Base-by-base conservation (phyloP, 2,797 vertebrate species). In the Chelon auratus region DNA sequence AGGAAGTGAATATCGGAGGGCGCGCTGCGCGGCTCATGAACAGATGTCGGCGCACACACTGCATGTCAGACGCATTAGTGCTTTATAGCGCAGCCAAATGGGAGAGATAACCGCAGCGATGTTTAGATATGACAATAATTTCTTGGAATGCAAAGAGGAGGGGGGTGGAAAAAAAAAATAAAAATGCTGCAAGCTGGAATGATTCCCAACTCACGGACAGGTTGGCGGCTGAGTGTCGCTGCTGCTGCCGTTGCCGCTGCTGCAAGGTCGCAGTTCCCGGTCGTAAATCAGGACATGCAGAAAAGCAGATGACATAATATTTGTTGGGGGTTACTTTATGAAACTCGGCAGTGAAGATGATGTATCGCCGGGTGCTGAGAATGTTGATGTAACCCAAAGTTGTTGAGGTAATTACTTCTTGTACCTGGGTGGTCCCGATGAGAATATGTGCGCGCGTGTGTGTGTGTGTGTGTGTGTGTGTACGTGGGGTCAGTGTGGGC, bases 351-450 rank as follows among this genome's bases (percentile, higher is more conserved):
- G 54, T 77, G 72, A 70, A 74, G 72, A 72, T 88, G 87, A 91
- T 92, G 75, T 59, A 22, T 75, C 56, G 15, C 37, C 30, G 26
- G 59, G 55, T 77, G 55, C 66, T 69, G 76, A 87, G 80, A 62
- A 73, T 92, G 76, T 90, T 92, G 86, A 91, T 82, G 84, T 86
- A 77, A 76, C 67, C 75, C 78, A 72, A 78, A 86, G 87, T 86
- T 93, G 82, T 91, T 93, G 89, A 89, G 84, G 75, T 89, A 86
- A 92, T 95, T 93, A 84, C 83, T 92, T 65, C 78, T 90, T 83
- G 87, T 90, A 92, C 86, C 90, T 93, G 90, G 88, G 89, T 95
- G 89, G 86, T 93, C 93, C 87, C 88, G 76, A 50, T 79, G 84
- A 86, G 89, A 92, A 88, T 70, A 81, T 53, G 62, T 52, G 60